Conservation (phyloP, 2,888 invertebrate species). For the Drosophila suboccidentalis region DNA sequence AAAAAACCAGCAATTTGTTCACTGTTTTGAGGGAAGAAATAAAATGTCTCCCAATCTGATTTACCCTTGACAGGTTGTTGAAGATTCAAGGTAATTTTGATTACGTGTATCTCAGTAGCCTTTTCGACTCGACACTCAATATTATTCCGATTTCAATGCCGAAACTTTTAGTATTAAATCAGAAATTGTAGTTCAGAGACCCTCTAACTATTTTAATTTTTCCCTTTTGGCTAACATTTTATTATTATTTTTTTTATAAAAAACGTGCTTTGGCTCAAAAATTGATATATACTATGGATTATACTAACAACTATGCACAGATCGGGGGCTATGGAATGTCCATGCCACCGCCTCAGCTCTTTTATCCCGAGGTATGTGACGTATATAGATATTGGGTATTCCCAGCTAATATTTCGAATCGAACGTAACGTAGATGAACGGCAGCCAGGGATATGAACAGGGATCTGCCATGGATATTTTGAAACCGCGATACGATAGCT, state of each 20-base stretch:
- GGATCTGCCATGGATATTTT: slow-evolving; percentile 5
- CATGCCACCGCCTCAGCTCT: slow-evolving; percentile 9
- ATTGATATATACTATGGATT: slow-evolving; percentile 5
- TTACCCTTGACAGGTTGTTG: too few relatives aligned
- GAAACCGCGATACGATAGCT: slow-evolving; percentile 13
- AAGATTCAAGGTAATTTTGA: background rate
- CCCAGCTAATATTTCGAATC: too few relatives aligned
- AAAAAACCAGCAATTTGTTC: too few relatives aligned
- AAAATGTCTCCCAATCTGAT: too few relatives aligned
- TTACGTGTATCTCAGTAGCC: background rate
- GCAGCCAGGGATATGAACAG: slow-evolving; percentile 5
- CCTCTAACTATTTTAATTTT: slow-evolving; percentile 3
- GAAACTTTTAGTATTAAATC: background rate
- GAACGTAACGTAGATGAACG: background rate
- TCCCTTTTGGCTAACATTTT: slow-evolving; percentile 4
- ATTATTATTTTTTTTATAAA: background rate
- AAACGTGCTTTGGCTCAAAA: background rate
- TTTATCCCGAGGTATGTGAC: slow-evolving; percentile 16
- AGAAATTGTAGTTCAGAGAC: slow-evolving; percentile 15
- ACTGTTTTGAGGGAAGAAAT: too few relatives aligned
- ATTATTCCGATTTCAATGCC: background rate
- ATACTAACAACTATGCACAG: slow-evolving; percentile 3
- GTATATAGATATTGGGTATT: background rate
- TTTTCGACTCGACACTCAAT: background rate
- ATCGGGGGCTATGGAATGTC: slow-evolving; percentile 8